phyloP scores from a whole-genome alignment of 2,797 vertebrate genomes.

The Dallia pectoralis region DNA sequence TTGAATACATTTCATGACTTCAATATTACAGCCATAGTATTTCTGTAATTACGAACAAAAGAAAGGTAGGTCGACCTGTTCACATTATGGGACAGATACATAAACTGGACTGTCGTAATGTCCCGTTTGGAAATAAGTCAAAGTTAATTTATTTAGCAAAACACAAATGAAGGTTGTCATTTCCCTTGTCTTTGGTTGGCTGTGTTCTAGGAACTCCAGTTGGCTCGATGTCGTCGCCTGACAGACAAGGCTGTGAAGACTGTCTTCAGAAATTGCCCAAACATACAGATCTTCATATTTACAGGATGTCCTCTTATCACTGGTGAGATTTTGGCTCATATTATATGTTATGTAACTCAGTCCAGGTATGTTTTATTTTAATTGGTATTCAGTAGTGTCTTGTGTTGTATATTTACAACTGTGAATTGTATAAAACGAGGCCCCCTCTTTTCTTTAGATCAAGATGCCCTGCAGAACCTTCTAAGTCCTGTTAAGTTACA shows the following conservation, averaged over 20 bases:
- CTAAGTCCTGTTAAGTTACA: conserved; percentile 77
- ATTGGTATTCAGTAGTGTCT: not conserved
- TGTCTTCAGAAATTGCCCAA: conserved; percentile 76
- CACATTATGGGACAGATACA: no score
- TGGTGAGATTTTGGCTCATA: conserved; percentile 66
- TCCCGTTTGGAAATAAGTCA: not conserved
- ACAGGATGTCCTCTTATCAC: conserved; percentile 83
- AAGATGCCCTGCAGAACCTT: conserved; percentile 75
- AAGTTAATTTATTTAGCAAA: not conserved
- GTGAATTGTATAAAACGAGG: not conserved
- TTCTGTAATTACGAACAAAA: no score
- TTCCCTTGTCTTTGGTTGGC: not conserved
- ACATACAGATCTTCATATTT: conserved; percentile 81
- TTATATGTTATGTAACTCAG: not conserved
- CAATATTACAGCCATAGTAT: no score
- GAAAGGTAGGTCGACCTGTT: no score
- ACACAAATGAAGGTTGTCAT: not conserved
- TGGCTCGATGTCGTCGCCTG: conserved; percentile 78
- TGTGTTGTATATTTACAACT: conserved; percentile 1
- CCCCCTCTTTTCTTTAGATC: conserved; percentile 68
- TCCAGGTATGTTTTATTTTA: not conserved
- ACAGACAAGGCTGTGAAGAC: conserved; percentile 79
- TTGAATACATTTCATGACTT: no score
- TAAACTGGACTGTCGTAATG: no score
- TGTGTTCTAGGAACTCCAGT: conserved; percentile 77